Evolutionary conservation across 2,797 vertebrate species (phyloP), one percentile per base, ranked within the genome.

Genomic region (Ammospiza maritima): DNA sequence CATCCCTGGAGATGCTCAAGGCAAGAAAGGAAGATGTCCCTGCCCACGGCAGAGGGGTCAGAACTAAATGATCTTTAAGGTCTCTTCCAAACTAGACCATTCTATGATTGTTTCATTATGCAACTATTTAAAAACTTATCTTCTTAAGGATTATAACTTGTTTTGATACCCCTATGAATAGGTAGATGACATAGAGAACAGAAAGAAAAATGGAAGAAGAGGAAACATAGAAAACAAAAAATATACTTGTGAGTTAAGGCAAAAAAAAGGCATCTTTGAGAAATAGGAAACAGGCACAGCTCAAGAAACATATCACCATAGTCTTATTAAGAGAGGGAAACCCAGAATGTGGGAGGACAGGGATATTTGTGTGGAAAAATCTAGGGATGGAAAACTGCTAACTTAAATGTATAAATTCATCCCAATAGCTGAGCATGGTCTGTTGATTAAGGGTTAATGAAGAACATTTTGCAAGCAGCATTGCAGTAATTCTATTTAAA

Each of bases 401-500:
- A 65, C 34, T 66, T 81, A 61, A 95, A 89, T 44, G 11, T 92
- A 93, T 78, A 80, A 32, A 80, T 79, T 57, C 64, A 60, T 90
- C 50, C 32, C 79, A 84, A 50, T 72, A 85, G 42, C 22, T 77
- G 34, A 85, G 34, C 40, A 75, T 48, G 50, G 20, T 11, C 38
- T 88, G 58, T 94, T 90, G 88, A 85, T 90, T 79, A 94, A 90
- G 91, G 89, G 94, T 96, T 97, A 97, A 96, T 77, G 57, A 95
- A 79, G 76, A 96, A 69, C 67, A 93, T 88, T 95, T 90, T 94
- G 57, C 83, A 92, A 71, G 54, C 64, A 88, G 40, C 26, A 93
- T 75, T 95, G 85, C 85, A 93, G 87, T 84, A 89, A 93, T 82
- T 94, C 90, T 94, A 95, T 96, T 96, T 94, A 93, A 96, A 97